These are phyloP conservation scores for Mythimna albipuncta DNA, from an alignment of 2,888 invertebrate species.

Conservation along the genomic window DNA sequence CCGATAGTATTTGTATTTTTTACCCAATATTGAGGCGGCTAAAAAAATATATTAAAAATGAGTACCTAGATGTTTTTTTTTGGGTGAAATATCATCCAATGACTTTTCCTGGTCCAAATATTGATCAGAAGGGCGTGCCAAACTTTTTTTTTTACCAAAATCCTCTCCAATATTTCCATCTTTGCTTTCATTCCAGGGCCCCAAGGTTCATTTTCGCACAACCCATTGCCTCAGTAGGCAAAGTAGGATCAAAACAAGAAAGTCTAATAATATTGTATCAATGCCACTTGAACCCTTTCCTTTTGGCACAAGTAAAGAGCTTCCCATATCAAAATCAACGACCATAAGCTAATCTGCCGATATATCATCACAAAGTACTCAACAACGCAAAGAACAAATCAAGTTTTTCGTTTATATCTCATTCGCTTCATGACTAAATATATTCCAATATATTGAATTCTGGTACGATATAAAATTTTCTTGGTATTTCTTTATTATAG, in stretches of 20 bases:
- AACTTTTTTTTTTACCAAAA: too few species aligned
- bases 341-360: conserved; percentile 24
- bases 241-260: background rate
- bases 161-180: too few species aligned
- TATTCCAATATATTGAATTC: conserved; percentile 36
- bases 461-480: conserved; percentile 48
- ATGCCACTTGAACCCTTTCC: background rate
- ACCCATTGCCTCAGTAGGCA: too few species aligned
- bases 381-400: conserved; percentile 23
- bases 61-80: too few species aligned
- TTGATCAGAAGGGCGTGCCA: too few species aligned
- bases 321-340: conserved; percentile 1
- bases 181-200: too few species aligned
- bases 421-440: conserved; percentile 38
- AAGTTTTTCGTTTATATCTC: conserved; percentile 35
- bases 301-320: background rate
- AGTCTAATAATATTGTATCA: background rate
- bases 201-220: too few species aligned
- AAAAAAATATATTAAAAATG: too few species aligned
- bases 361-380: conserved; percentile 16
- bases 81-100: too few species aligned
- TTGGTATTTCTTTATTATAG: conserved; percentile 41
- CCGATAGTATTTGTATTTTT: too few species aligned
- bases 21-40: background rate
- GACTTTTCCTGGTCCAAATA: too few species aligned